Evolutionary conservation across 2,888 invertebrate species (phyloP).

Genomic region (Macaria notata): DNA sequence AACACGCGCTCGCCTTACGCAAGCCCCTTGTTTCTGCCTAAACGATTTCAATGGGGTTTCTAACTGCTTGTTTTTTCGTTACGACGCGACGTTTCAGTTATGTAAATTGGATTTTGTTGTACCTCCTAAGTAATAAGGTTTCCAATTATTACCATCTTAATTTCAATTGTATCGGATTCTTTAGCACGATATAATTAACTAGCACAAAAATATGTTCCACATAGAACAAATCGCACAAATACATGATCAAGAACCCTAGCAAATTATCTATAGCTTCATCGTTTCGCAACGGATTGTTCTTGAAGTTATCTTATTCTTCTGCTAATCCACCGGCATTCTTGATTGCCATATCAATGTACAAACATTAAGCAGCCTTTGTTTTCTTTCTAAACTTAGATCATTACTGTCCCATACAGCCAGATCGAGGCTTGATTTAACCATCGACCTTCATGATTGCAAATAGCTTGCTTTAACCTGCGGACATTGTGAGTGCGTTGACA

Average conservation of each 20-base stretch:
- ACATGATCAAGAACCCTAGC: too few species aligned
- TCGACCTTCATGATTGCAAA: conserved; percentile 21
- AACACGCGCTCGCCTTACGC: conserved; percentile 41
- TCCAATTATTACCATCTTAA: too few species aligned
- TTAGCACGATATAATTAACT: too few species aligned
- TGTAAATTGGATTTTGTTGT: conserved; percentile 4
- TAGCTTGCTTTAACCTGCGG: conserved; percentile 12
- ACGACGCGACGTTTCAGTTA: conserved; percentile 1
- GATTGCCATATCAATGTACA: background rate
- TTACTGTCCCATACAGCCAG: conserved; percentile 1
- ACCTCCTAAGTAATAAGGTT: too few species aligned
- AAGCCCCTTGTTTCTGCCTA: conserved; percentile 33
- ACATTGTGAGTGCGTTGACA: conserved; percentile 23
- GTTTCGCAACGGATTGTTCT: too few species aligned
- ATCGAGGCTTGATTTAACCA: background rate
- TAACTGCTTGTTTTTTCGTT: conserved; percentile 15
- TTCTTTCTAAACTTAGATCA: background rate
- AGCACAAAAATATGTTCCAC: too few species aligned
- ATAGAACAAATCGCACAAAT: too few species aligned
- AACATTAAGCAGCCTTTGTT: conserved; percentile 1
- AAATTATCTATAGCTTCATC: too few species aligned
- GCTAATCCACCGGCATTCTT: too few species aligned
- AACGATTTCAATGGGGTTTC: conserved; percentile 23
- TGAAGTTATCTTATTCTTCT: too few species aligned
- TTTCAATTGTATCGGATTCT: too few species aligned